These are phyloP conservation scores for Lerista edwardsae DNA, from an alignment of 2,797 vertebrate genomes.

Conservation along the genomic window DNA sequence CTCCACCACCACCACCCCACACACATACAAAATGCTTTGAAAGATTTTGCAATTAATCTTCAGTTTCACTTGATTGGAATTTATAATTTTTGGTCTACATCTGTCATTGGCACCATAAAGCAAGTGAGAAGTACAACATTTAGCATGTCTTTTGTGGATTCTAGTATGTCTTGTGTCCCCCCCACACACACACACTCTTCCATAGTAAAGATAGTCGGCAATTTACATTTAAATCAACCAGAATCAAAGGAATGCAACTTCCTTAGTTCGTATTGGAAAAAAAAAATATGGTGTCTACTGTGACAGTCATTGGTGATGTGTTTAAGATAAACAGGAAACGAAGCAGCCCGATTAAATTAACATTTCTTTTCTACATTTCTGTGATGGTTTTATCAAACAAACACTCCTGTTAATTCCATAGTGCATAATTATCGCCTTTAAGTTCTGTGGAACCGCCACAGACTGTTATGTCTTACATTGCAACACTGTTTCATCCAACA, in stretches of 20 bases:
- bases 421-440: constrained; percentile 19
- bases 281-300: constrained; percentile 54
- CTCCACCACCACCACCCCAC: not conserved
- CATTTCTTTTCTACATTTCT: constrained; percentile 50
- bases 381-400: constrained; percentile 48
- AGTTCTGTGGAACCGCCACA: constrained; percentile 7
- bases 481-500: too few species aligned
- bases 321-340: constrained; percentile 65
- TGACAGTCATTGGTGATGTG: constrained; percentile 51
- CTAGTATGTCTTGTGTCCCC: not conserved
- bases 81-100: constrained; percentile 47
- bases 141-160: constrained; percentile 29
- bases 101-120: constrained; percentile 36
- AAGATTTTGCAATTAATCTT: constrained; percentile 68
- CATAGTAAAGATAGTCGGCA: constrained; percentile 32
- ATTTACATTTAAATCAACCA: constrained; percentile 62
- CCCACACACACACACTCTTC: not conserved
- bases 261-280: constrained; percentile 22
- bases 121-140: constrained; percentile 20
- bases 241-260: constrained; percentile 61
- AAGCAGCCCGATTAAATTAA: constrained; percentile 73
- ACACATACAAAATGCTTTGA: constrained; percentile 47
- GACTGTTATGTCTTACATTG: too few species aligned
- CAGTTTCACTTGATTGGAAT: constrained; percentile 55
- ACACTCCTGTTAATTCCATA: constrained; percentile 54